Evolutionary conservation across 1,140 invertebrate genomes (phyloP), one percentile per base, ranked within the genome.

Genomic region (Sogatella furcifera): DNA sequence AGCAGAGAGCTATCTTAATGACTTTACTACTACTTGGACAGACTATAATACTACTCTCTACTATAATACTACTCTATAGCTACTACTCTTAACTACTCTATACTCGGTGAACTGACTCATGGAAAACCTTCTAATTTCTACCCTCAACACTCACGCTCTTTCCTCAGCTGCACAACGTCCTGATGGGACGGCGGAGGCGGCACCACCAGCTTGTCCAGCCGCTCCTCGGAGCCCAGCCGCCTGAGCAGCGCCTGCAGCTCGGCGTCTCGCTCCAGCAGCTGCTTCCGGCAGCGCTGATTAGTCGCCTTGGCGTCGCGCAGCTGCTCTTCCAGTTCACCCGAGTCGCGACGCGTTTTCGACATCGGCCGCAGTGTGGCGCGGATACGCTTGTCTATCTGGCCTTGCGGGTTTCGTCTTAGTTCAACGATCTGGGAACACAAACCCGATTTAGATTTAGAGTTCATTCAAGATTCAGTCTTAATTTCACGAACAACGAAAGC

Each of bases 321-420:
- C 31, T 86, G 80, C 59, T 90, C 82, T 70, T 92, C 89, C 59
- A 91, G 75, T 70, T 91, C 88, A 66, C 77, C 80, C 3, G 88
- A 88, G 63, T 88, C 83, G 55, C 84, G 74, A 43, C 85, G 74
- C 10, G 77, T 79, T 64, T 86, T 86, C n/a, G 83, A 83, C 78
- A 84, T 82, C 9, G 87, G 88, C 55, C 84, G 77, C n/a, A 91
- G 73, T 4, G 88, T 90, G 0, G 88, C 85, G 38, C 88, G 74
- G 43, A 88, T 84, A 60, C 90, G 74, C 66, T 90, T 88, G 69
- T 92, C 89, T 49, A 89, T 85, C 5, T 82, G 82, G 1, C 89
- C 89, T 66, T 87, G 85, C 2, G 92, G 90, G 78, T 95, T 95
- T 62, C 91, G 80, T 65, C 88, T 84, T 22, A 96, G 77, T 75